Base-by-base conservation (phyloP, 2,113 vertebrate genomes). In the Serilophus lunatus region DNA sequence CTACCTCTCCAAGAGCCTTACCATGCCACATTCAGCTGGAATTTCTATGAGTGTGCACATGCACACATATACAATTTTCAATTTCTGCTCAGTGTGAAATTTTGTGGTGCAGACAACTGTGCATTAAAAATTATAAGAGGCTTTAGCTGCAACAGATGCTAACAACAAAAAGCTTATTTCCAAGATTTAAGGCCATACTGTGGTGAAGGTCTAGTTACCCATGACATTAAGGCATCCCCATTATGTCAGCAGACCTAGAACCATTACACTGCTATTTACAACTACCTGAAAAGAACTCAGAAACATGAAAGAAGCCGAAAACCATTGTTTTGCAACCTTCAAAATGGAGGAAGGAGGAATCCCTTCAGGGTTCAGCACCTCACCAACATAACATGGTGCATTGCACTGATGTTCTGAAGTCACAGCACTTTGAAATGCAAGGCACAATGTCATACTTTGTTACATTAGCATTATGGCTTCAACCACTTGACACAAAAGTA, bases 31-130 rank as follows among this genome's bases (percentile, higher is more conserved):
- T 7, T 78, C 33, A 76, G 29, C 50, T 80, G 77, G 40, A 77
- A 71, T 69, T 68, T 47, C 44, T 57, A 1, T 0, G 1, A 25
- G 8, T 6, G 12, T 6, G 2, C 24, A 20, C 10, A 5, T 10
- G 20, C 6, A 19, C 18, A 59, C 15, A 20, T 1, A 35, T 0
- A 16, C 0, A 45, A 28, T 69, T 85, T 59, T 50, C 25, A 82
- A 3, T 13, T 59, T 49, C 81, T 72, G 42, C 45, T 60, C 40
- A 72, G 36, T 45, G 17, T 29, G n/a, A 42, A 83, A 74, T 22
- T 18, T 10, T 17, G 29, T 9, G 36, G 12, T 47, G 26, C 59
- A 72, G 20, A 38, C 0, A 0, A 51, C 18, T 50, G 20, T 24
- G 38, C 38, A 40, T 31, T 87, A 69, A 69, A 77, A 85, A 42